These are phyloP conservation scores for Saguinus imperator DNA, from an alignment of 2,113 vertebrate species.

Conservation along the genomic window DNA sequence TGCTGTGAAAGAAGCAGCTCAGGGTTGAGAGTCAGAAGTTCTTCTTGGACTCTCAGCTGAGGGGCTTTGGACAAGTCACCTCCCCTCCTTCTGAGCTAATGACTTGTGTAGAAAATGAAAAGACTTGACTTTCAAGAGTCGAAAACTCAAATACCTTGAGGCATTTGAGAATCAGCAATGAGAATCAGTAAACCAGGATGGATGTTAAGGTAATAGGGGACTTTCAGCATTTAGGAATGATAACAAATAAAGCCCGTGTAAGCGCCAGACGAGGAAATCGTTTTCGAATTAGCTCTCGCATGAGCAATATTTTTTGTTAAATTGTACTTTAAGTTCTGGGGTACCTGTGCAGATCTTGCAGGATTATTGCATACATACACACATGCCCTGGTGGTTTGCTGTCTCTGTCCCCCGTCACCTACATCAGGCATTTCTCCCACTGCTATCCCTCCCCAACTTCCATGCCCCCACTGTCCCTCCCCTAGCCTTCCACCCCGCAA, in stretches of 20 bases:
- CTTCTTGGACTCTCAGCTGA: background rate
- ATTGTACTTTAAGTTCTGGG: no score
- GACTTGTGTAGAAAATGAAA: background rate
- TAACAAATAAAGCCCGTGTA: background rate
- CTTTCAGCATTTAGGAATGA: background rate
- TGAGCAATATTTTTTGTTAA: background rate
- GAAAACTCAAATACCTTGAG: background rate
- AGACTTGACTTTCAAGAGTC: slow-evolving; percentile 9
- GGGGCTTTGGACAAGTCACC: background rate
- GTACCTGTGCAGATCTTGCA: no score
- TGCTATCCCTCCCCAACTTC: no score
- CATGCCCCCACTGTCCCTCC: no score
- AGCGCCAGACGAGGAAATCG: background rate
- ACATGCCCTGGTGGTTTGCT: no score
- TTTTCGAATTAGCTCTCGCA: background rate
- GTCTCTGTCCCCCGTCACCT: no score
- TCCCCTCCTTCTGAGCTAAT: background rate
- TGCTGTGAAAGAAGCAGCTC: background rate
- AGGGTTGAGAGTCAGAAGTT: background rate
- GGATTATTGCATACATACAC: no score
- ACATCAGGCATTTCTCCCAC: no score
- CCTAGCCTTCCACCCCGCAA: no score
- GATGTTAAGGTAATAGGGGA: background rate
- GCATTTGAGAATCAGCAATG: background rate
- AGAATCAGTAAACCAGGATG: background rate